Evolutionary conservation across 2,113 vertebrate genomes (phyloP), one percentile per base, ranked within the genome.

Genomic region (Scomber japonicus): DNA sequence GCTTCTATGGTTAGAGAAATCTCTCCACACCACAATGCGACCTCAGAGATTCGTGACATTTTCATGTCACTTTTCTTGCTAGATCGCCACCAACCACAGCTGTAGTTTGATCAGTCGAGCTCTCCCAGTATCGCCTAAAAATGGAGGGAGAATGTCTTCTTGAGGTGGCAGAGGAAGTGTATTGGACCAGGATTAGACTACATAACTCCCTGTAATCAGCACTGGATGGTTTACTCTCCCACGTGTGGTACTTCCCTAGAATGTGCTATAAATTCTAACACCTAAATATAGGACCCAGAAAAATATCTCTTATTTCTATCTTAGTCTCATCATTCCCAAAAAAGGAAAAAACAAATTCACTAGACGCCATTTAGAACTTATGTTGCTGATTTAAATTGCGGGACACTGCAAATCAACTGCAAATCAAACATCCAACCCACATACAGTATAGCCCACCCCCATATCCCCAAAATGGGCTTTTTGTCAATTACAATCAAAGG

Each of bases 401-500:
- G 94, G 94, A 96, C 96, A 96, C 80, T 45, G 40, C 62, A 89
- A 92, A 97, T 97, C 96, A 92, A 94, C 94, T 85, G 93, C 94
- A 95, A 97, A 97, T 96, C 96, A 96, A 95, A 97, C 95, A 91
- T 82, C 94, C 94, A 94, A 94, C 90, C 82, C 95, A 94, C 77
- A 95, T 95, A 66, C 35, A 40, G 35, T 40, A 40, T 49, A 63
- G 14, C 46, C 81, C 75, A 68, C 94, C 93, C 86, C 67, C 93
- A 94, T 91, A 57, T 93, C 94, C 95, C 95, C 94, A 94, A 95
- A 97, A 97, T 21, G 90, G 93, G 94, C 95, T 96, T 94, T 94
- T 95, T 95, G 96, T 97, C 97, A 96, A 96, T 98, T 97, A 96
- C 95, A 97, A 97, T 97, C 96, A 97, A 96, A 96, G 76, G 54